A percentile compares a stretch with the other conserved stretches of the same genome.
Evolutionary conservation across 2,797 vertebrate genomes (phyloP).

Genomic region (Anguilla pacifica): DNA sequence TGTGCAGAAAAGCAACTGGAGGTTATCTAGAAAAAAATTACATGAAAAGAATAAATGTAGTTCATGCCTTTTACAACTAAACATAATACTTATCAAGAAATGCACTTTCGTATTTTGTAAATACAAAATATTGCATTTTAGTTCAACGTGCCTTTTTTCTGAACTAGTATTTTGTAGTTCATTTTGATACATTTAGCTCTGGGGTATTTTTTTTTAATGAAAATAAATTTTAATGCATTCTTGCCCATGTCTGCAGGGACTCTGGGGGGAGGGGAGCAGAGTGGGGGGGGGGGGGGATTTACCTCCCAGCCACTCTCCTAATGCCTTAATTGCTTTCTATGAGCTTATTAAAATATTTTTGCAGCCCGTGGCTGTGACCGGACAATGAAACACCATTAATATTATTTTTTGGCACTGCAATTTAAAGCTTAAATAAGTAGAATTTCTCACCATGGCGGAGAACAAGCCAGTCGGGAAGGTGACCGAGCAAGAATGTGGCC

Average conservation of each 20-base stretch:
- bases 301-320: neutral
- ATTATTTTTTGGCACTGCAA: constrained; percentile 24
- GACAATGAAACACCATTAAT: constrained; percentile 25
- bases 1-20: neutral
- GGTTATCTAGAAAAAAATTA: neutral
- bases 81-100: neutral
- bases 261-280: neutral
- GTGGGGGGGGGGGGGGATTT: neutral
- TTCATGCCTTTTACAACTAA: neutral
- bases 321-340: constrained; percentile 25
- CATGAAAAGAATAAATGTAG: neutral
- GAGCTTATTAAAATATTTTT: constrained; percentile 34
- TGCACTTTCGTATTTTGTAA: neutral
- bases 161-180: neutral
- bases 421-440: constrained; percentile 32
- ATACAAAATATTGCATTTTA: no score
- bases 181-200: neutral
- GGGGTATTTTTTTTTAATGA: neutral
- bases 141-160: no score
- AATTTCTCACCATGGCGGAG: constrained; percentile 16
- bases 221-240: neutral
- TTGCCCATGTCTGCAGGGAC: neutral
- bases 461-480: constrained; percentile 23
- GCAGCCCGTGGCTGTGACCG: constrained; percentile 7
- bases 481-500: neutral